Conservation (phyloP, 2,797 vertebrate species). For the Sciaenops ocellatus region DNA sequence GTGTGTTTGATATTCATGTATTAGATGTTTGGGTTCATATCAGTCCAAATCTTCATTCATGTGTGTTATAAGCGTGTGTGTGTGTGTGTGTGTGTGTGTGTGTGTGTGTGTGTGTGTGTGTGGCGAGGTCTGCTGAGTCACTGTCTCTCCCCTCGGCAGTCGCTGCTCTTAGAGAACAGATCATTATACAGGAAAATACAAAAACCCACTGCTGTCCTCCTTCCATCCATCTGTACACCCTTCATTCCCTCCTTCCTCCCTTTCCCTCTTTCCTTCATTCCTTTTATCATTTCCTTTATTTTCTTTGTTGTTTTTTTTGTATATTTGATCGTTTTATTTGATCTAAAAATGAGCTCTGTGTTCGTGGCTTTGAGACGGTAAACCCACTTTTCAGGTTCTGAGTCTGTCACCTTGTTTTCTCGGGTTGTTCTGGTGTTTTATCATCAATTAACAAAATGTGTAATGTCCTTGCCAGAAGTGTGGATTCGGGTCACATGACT, state of each 20-base stretch:
- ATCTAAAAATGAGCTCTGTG: neutral
- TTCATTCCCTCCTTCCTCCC: neutral
- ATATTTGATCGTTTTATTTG: neutral
- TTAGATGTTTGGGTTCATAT: slow-evolving; percentile 31
- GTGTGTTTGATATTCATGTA: slow-evolving; percentile 36
- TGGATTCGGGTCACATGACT: neutral
- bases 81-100: slow-evolving; percentile 10
- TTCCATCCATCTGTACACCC: slow-evolving; percentile 20
- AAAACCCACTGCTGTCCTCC: slow-evolving; percentile 25
- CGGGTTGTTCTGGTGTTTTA: neutral
- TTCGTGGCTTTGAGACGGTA: neutral
- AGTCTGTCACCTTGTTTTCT: no score
- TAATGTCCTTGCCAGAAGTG: neutral
- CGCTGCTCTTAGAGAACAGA: slow-evolving; percentile 67
- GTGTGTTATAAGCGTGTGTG: slow-evolving; percentile 2
- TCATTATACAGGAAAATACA: slow-evolving; percentile 56
- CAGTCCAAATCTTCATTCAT: slow-evolving; percentile 24
- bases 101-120: slow-evolving; percentile 12
- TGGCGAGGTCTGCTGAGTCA: slow-evolving; percentile 66
- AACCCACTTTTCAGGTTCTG: neutral
- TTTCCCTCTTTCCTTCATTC: neutral
- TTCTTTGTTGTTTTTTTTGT: neutral
- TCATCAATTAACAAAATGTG: neutral
- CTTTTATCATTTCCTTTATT: neutral
- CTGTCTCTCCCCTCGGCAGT: slow-evolving; percentile 56